A percentile compares a stretch with the other conserved stretches of the same genome.
Conservation (phyloP, 1,140 invertebrate genomes). For the Lepidurus apus region DNA sequence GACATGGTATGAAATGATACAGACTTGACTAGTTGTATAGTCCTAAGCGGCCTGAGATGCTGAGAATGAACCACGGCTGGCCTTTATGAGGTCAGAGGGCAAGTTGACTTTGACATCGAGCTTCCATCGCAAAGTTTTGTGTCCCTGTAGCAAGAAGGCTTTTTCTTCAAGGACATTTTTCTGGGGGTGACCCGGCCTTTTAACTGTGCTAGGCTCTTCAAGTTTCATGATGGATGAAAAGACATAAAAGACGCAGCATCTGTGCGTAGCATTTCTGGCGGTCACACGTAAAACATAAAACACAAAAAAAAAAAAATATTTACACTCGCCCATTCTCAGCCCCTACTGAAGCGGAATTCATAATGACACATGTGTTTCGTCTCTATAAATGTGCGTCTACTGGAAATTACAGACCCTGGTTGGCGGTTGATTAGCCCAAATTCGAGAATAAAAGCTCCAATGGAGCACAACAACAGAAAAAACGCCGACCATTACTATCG, state of each 20-base stretch:
- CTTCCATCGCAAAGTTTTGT: not conserved
- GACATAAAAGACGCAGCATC: constrained; percentile 8
- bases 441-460: not conserved
- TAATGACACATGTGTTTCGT: not conserved
- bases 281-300: too few species aligned
- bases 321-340: not conserved
- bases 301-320: not conserved
- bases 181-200: not conserved
- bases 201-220: not conserved
- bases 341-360: not conserved
- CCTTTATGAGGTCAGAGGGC: not conserved
- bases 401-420: not conserved
- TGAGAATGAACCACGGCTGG: not conserved
- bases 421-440: not conserved
- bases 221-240: constrained; percentile 22
- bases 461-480: not conserved
- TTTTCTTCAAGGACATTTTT: not conserved
- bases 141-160: not conserved
- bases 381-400: not conserved
- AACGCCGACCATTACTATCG: too few species aligned
- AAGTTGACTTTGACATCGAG: constrained; percentile 12
- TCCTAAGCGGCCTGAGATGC: constrained; percentile 13
- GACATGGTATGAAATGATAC: not conserved
- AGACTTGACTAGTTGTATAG: not conserved
- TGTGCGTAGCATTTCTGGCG: not conserved